Evolutionary conservation across 2,888 invertebrate species (phyloP).

Genomic region (Argynnis bischoffii): DNA sequence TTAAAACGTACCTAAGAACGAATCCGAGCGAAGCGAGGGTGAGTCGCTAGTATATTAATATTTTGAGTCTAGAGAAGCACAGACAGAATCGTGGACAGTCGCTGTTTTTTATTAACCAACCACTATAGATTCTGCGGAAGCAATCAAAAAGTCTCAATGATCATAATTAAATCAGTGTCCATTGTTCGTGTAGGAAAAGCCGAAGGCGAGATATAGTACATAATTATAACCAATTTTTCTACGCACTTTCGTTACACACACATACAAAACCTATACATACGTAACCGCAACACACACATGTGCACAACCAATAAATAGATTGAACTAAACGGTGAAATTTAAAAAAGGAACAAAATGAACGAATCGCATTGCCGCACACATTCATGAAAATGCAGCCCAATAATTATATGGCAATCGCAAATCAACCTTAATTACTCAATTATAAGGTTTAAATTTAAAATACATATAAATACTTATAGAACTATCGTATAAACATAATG

Average conservation of each 20-base stretch:
- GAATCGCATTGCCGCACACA: slow-evolving; percentile 73
- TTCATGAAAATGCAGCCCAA: slow-evolving; percentile 68
- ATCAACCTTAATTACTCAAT: slow-evolving; percentile 38
- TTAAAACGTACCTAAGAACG: not conserved
- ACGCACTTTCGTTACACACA: slow-evolving; percentile 71
- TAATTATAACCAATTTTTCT: slow-evolving; percentile 77
- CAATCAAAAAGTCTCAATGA: slow-evolving; percentile 21
- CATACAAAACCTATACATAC: slow-evolving; percentile 53
- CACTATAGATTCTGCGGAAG: slow-evolving; percentile 11
- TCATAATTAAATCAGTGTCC: slow-evolving; percentile 13
- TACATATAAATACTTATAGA: slow-evolving; percentile 53
- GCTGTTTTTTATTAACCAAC: slow-evolving; percentile 1
- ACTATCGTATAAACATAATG: slow-evolving; percentile 73
- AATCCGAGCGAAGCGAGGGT: too few relatives aligned
- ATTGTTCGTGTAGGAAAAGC: slow-evolving; percentile 34
- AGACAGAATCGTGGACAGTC: too few relatives aligned
- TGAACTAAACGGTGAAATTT: slow-evolving; percentile 83
- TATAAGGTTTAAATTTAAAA: slow-evolving; percentile 51
- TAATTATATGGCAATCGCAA: slow-evolving; percentile 61
- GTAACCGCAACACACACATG: slow-evolving; percentile 68
- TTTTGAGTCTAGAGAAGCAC: too few relatives aligned
- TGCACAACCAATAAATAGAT: slow-evolving; percentile 79
- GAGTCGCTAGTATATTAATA: too few relatives aligned
- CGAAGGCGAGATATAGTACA: slow-evolving; percentile 46
- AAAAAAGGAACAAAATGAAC: slow-evolving; percentile 81